These are phyloP conservation scores for Asarcornis scutulata DNA, from an alignment of 2,113 vertebrate genomes.

Conservation along the genomic window DNA sequence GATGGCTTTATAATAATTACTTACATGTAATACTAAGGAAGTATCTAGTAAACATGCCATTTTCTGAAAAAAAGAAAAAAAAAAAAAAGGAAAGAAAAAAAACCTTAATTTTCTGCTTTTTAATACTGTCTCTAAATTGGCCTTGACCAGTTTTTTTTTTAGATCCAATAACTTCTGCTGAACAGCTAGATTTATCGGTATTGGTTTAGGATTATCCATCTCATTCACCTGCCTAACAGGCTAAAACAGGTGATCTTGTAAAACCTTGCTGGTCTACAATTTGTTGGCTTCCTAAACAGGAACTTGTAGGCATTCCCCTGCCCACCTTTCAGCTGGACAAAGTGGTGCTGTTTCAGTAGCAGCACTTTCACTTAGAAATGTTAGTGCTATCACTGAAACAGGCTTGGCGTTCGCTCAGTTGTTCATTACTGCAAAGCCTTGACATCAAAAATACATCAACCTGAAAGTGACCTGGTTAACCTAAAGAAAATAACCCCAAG, in stretches of 20 bases:
- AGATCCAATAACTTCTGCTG: neutral
- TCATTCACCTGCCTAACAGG: fast-evolving
- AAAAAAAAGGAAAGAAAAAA: neutral
- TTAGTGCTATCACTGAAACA: neutral
- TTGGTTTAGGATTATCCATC: no score
- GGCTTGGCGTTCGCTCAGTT: neutral
- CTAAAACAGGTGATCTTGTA: neutral
- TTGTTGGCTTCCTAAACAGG: neutral
- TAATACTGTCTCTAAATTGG: neutral
- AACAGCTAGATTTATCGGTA: neutral
- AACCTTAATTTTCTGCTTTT: neutral
- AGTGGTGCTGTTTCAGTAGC: neutral
- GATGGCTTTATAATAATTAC: conserved; percentile 10
- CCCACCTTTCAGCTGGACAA: neutral
- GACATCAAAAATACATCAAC: neutral
- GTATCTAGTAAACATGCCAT: neutral
- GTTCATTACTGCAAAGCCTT: neutral
- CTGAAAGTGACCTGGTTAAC: neutral
- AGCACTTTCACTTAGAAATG: neutral
- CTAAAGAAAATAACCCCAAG: neutral
- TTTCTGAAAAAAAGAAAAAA: neutral
- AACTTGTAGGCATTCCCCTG: neutral
- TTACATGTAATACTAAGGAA: neutral
- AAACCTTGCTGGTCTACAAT: neutral
- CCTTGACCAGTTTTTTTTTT: neutral